phyloP scores from a whole-genome alignment of 2,797 vertebrate species.

The Huso huso region DNA sequence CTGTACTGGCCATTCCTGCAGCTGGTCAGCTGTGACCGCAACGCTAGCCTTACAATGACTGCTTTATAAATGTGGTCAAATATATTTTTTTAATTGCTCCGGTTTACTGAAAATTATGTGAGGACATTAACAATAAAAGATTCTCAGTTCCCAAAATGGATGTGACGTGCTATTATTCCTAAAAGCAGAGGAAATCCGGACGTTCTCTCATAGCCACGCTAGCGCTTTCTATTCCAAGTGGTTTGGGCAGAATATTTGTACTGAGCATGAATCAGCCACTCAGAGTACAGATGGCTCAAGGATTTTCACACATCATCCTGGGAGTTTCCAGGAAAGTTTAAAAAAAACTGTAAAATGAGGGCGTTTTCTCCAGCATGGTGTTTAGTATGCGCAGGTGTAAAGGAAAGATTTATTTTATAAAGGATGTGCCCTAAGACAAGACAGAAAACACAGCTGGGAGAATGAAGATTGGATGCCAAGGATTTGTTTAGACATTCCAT shows the following conservation, averaged over 20 bases:
- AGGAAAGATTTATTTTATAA: slow-evolving; percentile 19
- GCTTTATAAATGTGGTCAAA: too few relatives aligned
- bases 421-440: slow-evolving; percentile 25
- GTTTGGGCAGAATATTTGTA: background rate
- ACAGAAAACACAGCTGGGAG: slow-evolving; percentile 33
- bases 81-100: too few relatives aligned
- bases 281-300: background rate
- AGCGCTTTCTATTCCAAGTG: background rate
- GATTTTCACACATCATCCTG: background rate
- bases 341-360: slow-evolving; percentile 9
- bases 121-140: background rate
- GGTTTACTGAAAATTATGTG: background rate
- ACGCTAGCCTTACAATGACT: too few relatives aligned
- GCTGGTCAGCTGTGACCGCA: too few relatives aligned
- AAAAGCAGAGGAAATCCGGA: background rate
- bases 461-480: slow-evolving; percentile 19
- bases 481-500: slow-evolving; percentile 29
- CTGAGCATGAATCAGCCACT: background rate
- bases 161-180: background rate
- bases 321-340: too few relatives aligned
- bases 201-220: background rate
- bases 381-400: slow-evolving; percentile 24
- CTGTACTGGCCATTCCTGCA: too few relatives aligned
- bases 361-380: slow-evolving; percentile 19
- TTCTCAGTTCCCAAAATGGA: background rate